Base-by-base conservation (phyloP, 1,140 invertebrate species). In the Globodera rostochiensis region DNA sequence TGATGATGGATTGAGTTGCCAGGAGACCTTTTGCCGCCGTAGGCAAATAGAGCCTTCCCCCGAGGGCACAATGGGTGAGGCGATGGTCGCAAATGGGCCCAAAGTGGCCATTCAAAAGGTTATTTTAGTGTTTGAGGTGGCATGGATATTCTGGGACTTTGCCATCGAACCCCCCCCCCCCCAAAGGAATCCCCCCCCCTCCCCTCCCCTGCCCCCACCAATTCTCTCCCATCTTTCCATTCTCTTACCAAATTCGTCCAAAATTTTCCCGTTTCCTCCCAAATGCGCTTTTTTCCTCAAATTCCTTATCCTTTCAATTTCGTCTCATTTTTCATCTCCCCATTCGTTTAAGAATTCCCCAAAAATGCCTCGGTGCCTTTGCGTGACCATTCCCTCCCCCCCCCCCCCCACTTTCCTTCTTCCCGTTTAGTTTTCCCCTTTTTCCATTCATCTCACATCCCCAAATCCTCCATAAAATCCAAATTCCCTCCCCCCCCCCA, bases 1-100 rank as follows among this genome's bases (percentile, higher is more conserved):
- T 60, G 57, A 60, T 60, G 57, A 60, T 60, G 57, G 57, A 60
- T 60, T 60, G 57, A 60, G 57, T 60, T 60, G 57, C 57, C 57
- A 5, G 57, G 57, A 60, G 57, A 60, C 57, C 50, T 53, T 60
- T 60, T 60, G 15, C 11, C 25, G 25, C 57, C 57, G 57, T 19
- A 2, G 57, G 57, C 57, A 60, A 60, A 60, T 60, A 60, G 15
- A 60, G 57, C 57, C 57, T 60, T 19, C 57, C 57, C 57, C 57
- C 50, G 50, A 50, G 6, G 50, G 50, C 50, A 50, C 50, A 50
- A 3, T 8, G 11, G 6, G 11, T 3, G 50, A 50, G 11, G 50
- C 57, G 57, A 60, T 60, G 57, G 57, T 60, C 57, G 57, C 57
- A 60, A 60, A 19, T 6, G 11, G 57, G 25, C 25, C 57, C 9